Conservation (phyloP, 2,888 invertebrate species). For the Drosophila kambysellisi region DNA sequence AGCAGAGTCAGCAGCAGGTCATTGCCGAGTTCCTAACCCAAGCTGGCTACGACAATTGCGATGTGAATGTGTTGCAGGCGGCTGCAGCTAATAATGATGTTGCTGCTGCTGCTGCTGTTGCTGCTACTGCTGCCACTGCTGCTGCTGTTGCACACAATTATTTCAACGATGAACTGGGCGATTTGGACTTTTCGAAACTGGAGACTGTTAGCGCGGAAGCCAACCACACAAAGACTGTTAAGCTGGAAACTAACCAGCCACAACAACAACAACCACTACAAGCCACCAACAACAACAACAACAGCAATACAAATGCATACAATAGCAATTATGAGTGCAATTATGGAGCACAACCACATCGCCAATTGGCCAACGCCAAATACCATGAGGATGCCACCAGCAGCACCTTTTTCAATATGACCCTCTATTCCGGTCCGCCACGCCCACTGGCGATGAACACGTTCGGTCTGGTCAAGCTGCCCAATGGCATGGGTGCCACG, state of each 20-base stretch:
- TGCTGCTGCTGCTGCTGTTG: conserved; percentile 14
- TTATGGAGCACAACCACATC: conserved; percentile 42
- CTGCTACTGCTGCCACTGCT: not conserved
- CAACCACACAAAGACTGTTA: conserved; percentile 73
- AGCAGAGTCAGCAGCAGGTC: conserved; percentile 80
- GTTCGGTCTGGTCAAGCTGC: conserved; percentile 80
- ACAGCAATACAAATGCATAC: conserved; percentile 36
- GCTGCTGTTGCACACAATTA: conserved; percentile 34
- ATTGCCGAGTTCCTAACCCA: conserved; percentile 81
- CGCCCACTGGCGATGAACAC: conserved; percentile 80
- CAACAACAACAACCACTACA: conserved; percentile 37
- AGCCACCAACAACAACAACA: conserved; percentile 35
- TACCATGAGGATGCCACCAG: conserved; percentile 71
- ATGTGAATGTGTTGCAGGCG: conserved; percentile 59
- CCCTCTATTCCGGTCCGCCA: conserved; percentile 75
- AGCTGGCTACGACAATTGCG: conserved; percentile 75
- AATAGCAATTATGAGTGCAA: conserved; percentile 30
- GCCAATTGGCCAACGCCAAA: conserved; percentile 67
- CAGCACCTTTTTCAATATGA: conserved; percentile 71
- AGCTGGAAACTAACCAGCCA: conserved; percentile 64
- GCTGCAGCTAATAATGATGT: conserved; percentile 14
- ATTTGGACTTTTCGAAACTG: conserved; percentile 75
- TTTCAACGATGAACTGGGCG: conserved; percentile 59
- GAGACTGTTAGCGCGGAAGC: conserved; percentile 73
- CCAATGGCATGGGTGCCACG: conserved; percentile 74